Percentiles rank a stretch among this genome's conserved stretches.
Conservation (phyloP, 53 echinoderm and acorn worm genomes). For the Hippasteria phrygiana region DNA sequence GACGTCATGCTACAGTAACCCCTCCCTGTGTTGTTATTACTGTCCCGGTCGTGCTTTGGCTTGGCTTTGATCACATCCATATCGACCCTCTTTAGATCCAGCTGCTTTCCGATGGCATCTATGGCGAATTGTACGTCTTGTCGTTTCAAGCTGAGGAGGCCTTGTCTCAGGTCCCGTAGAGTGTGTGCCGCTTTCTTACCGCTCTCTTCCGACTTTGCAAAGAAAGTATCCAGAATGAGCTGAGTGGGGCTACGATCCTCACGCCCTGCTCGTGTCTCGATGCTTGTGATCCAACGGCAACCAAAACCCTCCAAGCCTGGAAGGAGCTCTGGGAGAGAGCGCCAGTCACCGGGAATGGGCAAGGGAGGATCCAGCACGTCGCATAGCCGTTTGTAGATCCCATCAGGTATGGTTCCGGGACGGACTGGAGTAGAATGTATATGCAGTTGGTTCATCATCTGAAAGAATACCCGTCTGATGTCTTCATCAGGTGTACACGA, state of each 20-base stretch:
- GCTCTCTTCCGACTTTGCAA: not conserved
- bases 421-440: no score
- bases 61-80: not conserved
- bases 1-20: no score
- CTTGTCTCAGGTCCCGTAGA: not conserved
- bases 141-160: not conserved
- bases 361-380: not conserved
- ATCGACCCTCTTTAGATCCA: not conserved
- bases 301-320: not conserved
- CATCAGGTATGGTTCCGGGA: not conserved
- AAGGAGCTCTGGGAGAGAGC: not conserved
- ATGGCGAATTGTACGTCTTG: conserved; percentile 18
- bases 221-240: conserved; percentile 2
- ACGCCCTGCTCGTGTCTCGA: not conserved
- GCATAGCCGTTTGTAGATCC: not conserved
- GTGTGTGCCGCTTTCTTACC: not conserved
- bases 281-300: not conserved
- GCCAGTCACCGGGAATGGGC: not conserved
- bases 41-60: not conserved
- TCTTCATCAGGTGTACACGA: no score
- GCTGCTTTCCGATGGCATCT: not conserved
- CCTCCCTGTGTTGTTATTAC: not conserved
- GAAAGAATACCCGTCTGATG: no score
- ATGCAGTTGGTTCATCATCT: no score
- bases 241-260: not conserved